Percentiles rank a stretch among this genome's conserved stretches.
These are phyloP conservation scores for Apostichopus californicus DNA, from an alignment of 35 echinoderm and acorn worm species.

Conservation along the genomic window DNA sequence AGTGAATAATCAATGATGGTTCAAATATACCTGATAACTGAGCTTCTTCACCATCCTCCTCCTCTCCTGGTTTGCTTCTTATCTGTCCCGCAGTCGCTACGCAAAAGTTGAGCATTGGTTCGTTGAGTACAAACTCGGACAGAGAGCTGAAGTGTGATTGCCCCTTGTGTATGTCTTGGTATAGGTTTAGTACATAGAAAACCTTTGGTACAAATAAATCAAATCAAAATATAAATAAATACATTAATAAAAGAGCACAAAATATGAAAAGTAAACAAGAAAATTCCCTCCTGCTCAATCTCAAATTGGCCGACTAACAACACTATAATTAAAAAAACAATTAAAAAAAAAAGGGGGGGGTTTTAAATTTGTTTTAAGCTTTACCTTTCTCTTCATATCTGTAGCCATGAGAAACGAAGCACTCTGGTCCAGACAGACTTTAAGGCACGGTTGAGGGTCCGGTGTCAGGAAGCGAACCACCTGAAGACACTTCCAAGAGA, in stretches of 20 bases:
- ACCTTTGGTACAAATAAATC: constrained; percentile 48
- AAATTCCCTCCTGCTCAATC: not conserved
- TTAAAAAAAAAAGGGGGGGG: no score
- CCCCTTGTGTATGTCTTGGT: constrained; percentile 70
- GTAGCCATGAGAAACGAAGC: constrained; percentile 83
- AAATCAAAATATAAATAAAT: not conserved
- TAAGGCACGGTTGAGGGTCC: constrained; percentile 77
- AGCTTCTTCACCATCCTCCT: constrained; percentile 78
- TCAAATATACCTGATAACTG: constrained; percentile 57
- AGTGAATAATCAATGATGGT: no score
- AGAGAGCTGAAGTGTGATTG: constrained; percentile 83
- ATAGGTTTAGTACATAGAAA: constrained; percentile 80
- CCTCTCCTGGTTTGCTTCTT: constrained; percentile 46
- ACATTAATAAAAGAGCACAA: not conserved
- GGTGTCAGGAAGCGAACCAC: constrained; percentile 66
- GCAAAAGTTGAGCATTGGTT: constrained; percentile 88
- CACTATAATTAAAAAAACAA: no score
- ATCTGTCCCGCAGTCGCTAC: constrained; percentile 78
- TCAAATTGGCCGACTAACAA: not conserved
- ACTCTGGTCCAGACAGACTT: constrained; percentile 84
- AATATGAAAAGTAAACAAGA: not conserved
- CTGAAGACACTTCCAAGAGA: constrained; percentile 93
- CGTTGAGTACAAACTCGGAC: constrained; percentile 83
- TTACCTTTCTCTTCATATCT: constrained; percentile 97
- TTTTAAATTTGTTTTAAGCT: no score